A percentile compares a stretch with the other conserved stretches of the same genome.
phyloP scores from a whole-genome alignment of 1,140 invertebrate species.

The Myzus persicae region DNA sequence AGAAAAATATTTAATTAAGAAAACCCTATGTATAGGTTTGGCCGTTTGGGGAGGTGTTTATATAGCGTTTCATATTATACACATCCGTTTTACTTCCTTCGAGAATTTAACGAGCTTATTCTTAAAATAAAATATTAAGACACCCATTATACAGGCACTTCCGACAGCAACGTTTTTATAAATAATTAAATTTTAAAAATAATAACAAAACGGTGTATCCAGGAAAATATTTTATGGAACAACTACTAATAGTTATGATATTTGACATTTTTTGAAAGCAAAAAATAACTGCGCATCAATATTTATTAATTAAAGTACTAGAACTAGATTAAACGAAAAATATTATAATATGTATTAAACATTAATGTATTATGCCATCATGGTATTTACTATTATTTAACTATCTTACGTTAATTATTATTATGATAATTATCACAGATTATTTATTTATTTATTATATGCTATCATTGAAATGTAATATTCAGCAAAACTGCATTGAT shows the following conservation, averaged over 20 bases:
- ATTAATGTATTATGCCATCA: background rate
- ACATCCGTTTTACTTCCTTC: background rate
- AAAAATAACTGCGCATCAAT: background rate
- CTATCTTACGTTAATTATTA: background rate
- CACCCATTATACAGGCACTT: background rate
- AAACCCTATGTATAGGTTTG: background rate
- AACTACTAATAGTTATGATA: background rate
- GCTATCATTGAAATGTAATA: background rate
- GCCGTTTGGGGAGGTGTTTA: background rate
- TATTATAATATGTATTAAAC: background rate
- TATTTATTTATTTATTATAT: background rate
- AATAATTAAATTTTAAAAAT: conserved; percentile 13
- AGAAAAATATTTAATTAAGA: background rate
- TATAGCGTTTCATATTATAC: background rate
- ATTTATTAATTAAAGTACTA: background rate
- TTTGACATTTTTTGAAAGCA: background rate
- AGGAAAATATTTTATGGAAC: background rate
- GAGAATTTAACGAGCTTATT: conserved; percentile 6
- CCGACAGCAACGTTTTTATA: background rate
- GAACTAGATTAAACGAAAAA: background rate
- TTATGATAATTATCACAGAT: background rate
- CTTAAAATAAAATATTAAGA: conserved; percentile 1
- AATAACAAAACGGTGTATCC: background rate
- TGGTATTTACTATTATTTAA: background rate
- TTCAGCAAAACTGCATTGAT: background rate